phyloP scores from a whole-genome alignment of 2,113 vertebrate genomes.

The Thomomys bottae region DNA sequence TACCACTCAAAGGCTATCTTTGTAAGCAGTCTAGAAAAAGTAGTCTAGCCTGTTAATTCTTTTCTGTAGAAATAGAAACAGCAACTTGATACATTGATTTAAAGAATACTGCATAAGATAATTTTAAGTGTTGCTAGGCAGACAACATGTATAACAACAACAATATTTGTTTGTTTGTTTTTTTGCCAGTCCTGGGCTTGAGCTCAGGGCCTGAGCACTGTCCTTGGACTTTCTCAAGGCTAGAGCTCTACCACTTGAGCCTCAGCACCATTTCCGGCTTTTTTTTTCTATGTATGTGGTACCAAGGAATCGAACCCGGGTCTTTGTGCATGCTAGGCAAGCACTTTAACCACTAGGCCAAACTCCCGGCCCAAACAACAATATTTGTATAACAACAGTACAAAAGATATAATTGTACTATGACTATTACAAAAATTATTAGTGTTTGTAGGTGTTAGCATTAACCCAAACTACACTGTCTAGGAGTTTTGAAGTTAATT shows the following conservation, averaged over 20 bases:
- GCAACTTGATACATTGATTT: conserved; percentile 1
- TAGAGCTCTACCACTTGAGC: too few species aligned
- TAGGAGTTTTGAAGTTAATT: conserved; percentile 20
- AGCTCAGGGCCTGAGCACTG: too few species aligned
- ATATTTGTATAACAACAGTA: not conserved
- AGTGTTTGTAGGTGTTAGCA: not conserved
- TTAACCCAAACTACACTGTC: not conserved
- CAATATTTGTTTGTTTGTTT: too few species aligned
- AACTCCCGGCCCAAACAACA: too few species aligned
- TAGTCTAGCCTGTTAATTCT: not conserved
- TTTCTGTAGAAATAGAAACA: conserved; percentile 22
- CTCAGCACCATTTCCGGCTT: too few species aligned
- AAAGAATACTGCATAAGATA: conserved; percentile 10
- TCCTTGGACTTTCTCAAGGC: too few species aligned
- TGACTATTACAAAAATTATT: not conserved
- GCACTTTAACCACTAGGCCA: too few species aligned
- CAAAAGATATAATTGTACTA: not conserved
- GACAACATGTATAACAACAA: not conserved
- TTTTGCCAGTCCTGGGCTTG: too few species aligned
- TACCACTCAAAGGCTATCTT: not conserved
- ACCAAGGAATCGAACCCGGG: too few species aligned
- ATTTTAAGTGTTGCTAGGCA: not conserved
- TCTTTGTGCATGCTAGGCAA: too few species aligned
- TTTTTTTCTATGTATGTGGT: too few species aligned
- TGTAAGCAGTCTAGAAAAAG: not conserved